These are phyloP conservation scores for Leptinotarsa undecemlineata DNA, from an alignment of 1,140 invertebrate species.

Conservation along the genomic window DNA sequence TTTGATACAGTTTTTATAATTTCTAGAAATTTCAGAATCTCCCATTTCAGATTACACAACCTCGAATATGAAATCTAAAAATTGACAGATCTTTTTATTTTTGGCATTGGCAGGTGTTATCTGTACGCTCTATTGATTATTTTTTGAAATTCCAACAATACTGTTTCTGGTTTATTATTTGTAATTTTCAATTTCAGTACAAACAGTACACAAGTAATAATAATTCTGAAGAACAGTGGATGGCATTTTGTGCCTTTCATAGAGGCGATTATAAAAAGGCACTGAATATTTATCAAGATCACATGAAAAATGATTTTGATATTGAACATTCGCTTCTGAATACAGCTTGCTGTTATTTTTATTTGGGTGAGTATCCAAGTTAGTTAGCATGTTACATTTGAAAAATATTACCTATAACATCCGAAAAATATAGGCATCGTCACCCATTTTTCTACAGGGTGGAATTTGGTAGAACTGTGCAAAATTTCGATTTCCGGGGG, in stretches of 20 bases:
- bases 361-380: slow-evolving; percentile 68
- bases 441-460: no score
- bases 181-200: slow-evolving; percentile 45
- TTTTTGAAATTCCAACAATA: background rate
- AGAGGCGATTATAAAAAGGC: slow-evolving; percentile 90
- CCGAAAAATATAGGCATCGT: no score
- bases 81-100: no score
- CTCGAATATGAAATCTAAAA: no score
- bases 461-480: no score
- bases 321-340: slow-evolving; percentile 70
- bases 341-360: slow-evolving; percentile 94
- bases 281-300: slow-evolving; percentile 70
- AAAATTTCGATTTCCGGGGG: no score
- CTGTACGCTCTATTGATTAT: background rate
- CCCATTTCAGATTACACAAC: no score
- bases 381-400: no score
- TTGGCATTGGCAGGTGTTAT: no score
- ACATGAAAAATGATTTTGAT: slow-evolving; percentile 53
- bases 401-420: no score
- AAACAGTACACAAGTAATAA: slow-evolving; percentile 47
- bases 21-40: no score
- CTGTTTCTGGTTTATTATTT: slow-evolving; percentile 4
- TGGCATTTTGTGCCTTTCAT: slow-evolving; percentile 94
- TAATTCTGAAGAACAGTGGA: slow-evolving; percentile 73
- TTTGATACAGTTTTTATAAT: no score